Evolutionary conservation across 2,888 invertebrate species (phyloP), one percentile per base, ranked within the genome.

Genomic region (Chloroclystis v-ata): DNA sequence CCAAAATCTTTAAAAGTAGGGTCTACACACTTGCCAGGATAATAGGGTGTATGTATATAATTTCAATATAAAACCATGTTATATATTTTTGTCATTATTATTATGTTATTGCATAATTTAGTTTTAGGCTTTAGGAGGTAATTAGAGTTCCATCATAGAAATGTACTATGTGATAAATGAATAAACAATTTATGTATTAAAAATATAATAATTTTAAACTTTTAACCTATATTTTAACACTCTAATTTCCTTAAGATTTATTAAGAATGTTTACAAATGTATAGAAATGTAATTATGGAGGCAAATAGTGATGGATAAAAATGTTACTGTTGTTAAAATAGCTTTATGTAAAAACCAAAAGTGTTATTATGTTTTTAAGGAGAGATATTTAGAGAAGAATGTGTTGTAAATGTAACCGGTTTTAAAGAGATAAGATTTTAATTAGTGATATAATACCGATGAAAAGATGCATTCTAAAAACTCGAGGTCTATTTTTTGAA

Each of bases 291-390:
- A 72, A 38, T 40, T 49, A 69, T 72, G 64, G 67, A 67, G 57
- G 67, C 72, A 71, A 60, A 75, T 74, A 75, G 69, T 74, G 76
- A 80, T 74, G 65, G 64, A 74, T 70, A 67, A 61, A 50, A 75
- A 78, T 76, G 81, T 84, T 83, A 83, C 78, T 84, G 80, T 85
- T 85, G 83, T 84, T 85, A 33, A 24, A 26, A 82, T 78, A 86
- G 84, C 82, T 85, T 82, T 86, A 83, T 80, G 78, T 77, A 73
- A 74, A 81, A 82, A 84, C 84, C 85, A 82, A 86, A 85, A 80
- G 82, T 83, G 85, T 85, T 85, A 82, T 82, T 83, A 82, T 79
- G 82, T 84, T 84, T 79, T 79, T 82, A 83, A 79, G 78, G 70
- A 63, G 66, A 65, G 67, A 64, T 66, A 67, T 66, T 59, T 65